These are phyloP conservation scores for Typhlichthys eigenmanni DNA, from an alignment of 2,797 vertebrate genomes.

Conservation along the genomic window DNA sequence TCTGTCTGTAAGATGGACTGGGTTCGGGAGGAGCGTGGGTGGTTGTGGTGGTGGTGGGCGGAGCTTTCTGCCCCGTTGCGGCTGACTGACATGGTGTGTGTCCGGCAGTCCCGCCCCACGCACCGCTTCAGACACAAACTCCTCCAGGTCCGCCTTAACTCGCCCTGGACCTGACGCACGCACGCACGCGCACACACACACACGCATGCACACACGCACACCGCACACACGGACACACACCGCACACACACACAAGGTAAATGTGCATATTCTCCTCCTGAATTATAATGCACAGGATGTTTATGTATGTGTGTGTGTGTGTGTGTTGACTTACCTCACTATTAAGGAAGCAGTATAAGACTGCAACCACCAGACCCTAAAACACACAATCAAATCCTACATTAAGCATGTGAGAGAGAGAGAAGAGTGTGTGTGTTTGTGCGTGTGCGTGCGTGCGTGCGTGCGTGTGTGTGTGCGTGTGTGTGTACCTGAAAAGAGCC, in stretches of 20 bases:
- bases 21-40: constrained; percentile 76
- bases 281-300: neutral
- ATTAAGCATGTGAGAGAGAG: neutral
- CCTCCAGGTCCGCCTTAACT: constrained; percentile 87
- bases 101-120: constrained; percentile 72
- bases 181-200: constrained; percentile 7
- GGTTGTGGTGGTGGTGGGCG: constrained; percentile 46
- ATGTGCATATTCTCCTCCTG: neutral
- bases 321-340: constrained; percentile 82
- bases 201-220: constrained; percentile 10
- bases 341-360: constrained; percentile 95
- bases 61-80: constrained; percentile 77
- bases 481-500: constrained; percentile 91
- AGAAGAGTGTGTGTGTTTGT: neutral
- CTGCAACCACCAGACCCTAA: constrained; percentile 90
- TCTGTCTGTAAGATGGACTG: constrained; percentile 92
- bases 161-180: constrained; percentile 85
- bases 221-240: constrained; percentile 5
- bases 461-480: constrained; percentile 1
- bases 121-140: constrained; percentile 78
- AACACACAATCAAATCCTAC: constrained; percentile 27
- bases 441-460: neutral
- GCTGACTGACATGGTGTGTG: constrained; percentile 75
- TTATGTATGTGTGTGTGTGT: neutral
- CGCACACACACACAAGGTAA: neutral